Evolutionary conservation across 1,140 invertebrate genomes (phyloP).

Genomic region (Nasonia vitripennis): DNA sequence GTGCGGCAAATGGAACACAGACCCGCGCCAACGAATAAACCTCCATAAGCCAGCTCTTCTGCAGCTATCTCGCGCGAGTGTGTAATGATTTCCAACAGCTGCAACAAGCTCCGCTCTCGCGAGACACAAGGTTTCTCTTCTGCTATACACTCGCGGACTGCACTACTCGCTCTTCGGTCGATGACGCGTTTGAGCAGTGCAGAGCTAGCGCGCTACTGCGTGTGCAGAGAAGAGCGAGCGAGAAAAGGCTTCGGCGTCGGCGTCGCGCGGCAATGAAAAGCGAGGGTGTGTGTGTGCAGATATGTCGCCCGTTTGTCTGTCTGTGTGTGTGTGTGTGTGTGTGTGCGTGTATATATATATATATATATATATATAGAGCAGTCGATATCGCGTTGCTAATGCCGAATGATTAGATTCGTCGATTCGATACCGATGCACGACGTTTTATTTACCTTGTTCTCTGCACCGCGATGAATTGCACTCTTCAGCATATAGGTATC

Average conservation of each 20-base stretch:
- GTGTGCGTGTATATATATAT: neutral
- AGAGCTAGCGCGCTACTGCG: neutral
- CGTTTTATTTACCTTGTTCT: neutral
- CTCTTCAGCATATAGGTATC: neutral
- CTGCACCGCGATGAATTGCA: neutral
- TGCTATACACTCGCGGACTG: neutral
- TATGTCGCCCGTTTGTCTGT: neutral
- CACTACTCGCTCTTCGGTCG: constrained; percentile 40
- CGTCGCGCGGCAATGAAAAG: neutral
- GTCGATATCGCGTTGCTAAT: neutral
- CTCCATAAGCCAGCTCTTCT: neutral
- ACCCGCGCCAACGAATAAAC: neutral
- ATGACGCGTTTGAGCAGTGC: constrained; percentile 17
- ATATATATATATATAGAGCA: neutral
- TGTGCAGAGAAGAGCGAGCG: neutral
- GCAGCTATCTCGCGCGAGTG: neutral
- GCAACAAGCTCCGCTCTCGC: neutral
- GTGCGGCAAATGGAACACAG: neutral
- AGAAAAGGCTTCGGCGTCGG: constrained; percentile 16
- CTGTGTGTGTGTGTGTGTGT: too few species aligned
- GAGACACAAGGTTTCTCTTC: constrained; percentile 18
- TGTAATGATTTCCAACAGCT: neutral
- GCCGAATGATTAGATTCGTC: neutral
- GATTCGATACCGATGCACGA: neutral
- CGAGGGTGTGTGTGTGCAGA: too few species aligned